phyloP scores from a whole-genome alignment of 2,113 vertebrate species.

The Colinus virginianus region DNA sequence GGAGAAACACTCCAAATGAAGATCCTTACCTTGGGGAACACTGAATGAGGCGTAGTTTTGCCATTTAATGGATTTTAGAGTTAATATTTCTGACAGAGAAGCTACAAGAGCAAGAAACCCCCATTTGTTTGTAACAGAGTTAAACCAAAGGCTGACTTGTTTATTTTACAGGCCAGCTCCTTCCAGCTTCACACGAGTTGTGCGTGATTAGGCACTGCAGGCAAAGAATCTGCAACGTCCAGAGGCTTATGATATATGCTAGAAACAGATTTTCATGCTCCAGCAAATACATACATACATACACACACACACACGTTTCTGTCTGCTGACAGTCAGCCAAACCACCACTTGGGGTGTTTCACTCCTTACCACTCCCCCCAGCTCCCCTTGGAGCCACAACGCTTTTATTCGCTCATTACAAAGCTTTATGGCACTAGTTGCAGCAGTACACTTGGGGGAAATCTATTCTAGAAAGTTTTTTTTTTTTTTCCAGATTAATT shows the following conservation, averaged over 20 bases:
- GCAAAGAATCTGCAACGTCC: background rate
- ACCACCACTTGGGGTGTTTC: background rate
- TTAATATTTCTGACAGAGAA: background rate
- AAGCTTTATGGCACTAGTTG: background rate
- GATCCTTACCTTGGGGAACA: background rate
- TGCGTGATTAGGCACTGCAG: background rate
- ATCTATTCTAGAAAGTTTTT: background rate
- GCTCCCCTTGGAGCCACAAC: background rate
- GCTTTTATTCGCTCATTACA: background rate
- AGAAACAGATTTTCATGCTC: background rate
- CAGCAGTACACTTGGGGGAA: background rate
- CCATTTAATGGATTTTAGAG: background rate
- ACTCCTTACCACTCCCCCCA: background rate
- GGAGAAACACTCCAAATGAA: background rate
- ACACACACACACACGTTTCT: background rate
- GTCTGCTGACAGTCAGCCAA: background rate
- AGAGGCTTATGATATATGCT: background rate
- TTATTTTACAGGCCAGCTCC: background rate
- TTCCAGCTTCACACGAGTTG: background rate
- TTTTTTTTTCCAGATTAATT: background rate
- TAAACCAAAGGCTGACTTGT: background rate
- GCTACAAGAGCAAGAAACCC: background rate
- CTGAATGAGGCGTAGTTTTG: background rate
- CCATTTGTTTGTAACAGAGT: background rate
- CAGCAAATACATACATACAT: background rate